Evolutionary conservation across 1,140 invertebrate genomes (phyloP).

Genomic region (Palaemon carinicauda): DNA sequence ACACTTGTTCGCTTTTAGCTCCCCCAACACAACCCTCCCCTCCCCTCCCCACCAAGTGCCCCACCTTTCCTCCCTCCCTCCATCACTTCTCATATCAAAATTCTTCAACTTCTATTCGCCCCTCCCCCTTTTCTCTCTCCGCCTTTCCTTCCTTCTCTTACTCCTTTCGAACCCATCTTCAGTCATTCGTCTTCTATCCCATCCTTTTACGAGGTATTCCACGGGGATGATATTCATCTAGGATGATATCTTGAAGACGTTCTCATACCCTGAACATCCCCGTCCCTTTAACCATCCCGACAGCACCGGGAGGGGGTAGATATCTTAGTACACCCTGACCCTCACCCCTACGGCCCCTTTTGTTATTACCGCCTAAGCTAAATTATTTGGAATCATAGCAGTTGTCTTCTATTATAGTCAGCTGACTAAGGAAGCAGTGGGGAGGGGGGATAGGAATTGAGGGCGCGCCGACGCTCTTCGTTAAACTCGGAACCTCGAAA

Average conservation of each 20-base stretch:
- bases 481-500: slow-evolving; percentile 1
- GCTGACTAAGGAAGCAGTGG: slow-evolving; percentile 10
- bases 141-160: not conserved
- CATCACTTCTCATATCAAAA: not conserved
- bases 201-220: not conserved
- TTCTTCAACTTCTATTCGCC: not conserved
- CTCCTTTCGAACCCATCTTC: not conserved
- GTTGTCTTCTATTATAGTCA: slow-evolving; percentile 50
- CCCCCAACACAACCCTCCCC: too few relatives aligned
- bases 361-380: slow-evolving; percentile 53
- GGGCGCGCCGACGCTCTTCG: slow-evolving; percentile 26
- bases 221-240: slow-evolving; percentile 18
- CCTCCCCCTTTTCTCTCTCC: not conserved
- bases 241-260: slow-evolving; percentile 15
- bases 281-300: too few relatives aligned
- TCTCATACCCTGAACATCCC: not conserved
- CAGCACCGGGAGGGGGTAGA: too few relatives aligned
- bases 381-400: slow-evolving; percentile 57
- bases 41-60: too few relatives aligned
- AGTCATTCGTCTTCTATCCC: slow-evolving; percentile 6
- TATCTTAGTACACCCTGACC: too few relatives aligned
- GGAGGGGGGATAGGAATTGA: too few relatives aligned
- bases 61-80: not conserved
- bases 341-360: not conserved
- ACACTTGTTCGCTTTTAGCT: too few relatives aligned